Percentiles rank a stretch among this genome's conserved stretches.
Conservation (phyloP, 37 sponge, comb jelly and placozoan genomes). For the Geodia barretti region DNA sequence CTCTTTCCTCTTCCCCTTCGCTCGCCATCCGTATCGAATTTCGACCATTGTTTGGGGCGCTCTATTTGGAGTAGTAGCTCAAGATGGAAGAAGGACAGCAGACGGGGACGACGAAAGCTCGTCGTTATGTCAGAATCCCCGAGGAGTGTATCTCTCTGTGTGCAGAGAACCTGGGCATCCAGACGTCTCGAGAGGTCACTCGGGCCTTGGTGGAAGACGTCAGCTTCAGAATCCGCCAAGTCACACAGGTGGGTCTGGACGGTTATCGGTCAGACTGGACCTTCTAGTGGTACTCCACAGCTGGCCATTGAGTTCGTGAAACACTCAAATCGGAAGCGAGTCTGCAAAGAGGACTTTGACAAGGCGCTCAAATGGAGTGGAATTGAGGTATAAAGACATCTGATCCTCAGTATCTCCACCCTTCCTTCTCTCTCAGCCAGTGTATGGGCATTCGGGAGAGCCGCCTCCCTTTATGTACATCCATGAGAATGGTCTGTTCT, state of each 20-base stretch:
- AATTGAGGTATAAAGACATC: slow-evolving; percentile 53
- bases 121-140: slow-evolving; percentile 24
- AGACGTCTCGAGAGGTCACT: slow-evolving; percentile 38
- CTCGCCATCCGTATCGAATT: not conserved
- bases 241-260: slow-evolving; percentile 46
- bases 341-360: slow-evolving; percentile 55
- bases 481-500: slow-evolving; percentile 40
- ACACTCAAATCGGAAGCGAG: slow-evolving; percentile 59
- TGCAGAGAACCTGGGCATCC: slow-evolving; percentile 49
- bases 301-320: slow-evolving; percentile 68
- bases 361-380: slow-evolving; percentile 76
- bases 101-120: not conserved
- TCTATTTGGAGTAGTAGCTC: not conserved
- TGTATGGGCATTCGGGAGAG: slow-evolving; percentile 26
- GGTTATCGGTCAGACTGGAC: not conserved
- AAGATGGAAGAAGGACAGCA: not conserved
- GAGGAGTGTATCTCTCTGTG: slow-evolving; percentile 48
- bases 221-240: slow-evolving; percentile 67
- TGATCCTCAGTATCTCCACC: not conserved
- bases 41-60: not conserved
- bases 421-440: slow-evolving; percentile 12
- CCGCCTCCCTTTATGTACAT: slow-evolving; percentile 25
- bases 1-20: not conserved
- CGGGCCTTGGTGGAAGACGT: slow-evolving; percentile 59
- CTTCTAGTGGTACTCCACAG: slow-evolving; percentile 10